Evolutionary conservation across 1,140 invertebrate species (phyloP), one percentile per base, ranked within the genome.

Genomic region (Bombus haemorrhoidalis): DNA sequence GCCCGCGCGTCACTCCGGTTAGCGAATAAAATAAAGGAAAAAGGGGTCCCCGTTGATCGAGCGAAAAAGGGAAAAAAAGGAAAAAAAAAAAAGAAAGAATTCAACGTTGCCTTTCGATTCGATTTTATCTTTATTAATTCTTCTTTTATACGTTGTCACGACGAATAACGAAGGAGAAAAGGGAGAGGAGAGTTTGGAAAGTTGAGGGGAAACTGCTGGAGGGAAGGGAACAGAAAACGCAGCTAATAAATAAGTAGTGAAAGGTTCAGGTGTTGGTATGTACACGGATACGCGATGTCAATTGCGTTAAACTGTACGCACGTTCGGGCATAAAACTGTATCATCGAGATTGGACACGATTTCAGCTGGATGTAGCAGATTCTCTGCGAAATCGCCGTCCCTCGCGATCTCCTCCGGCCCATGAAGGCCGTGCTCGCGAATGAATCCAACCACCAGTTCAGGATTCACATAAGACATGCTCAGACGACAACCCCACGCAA

Each of bases 401-500:
- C 91, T 93, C 34, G 95, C 92, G n/a, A 95, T 95, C 39, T 95
- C 92, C 95, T 98, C 96, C 3, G 97, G 97, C 2, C 97, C 97
- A 47, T 95, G 93, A n/a, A 97, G 95, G 47, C 97, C 97, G 91
- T 95, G 95, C 71, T 96, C 94, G 86, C 94, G 95, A 71, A 98
- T 98, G 91, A 98, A 98, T 34, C 95, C 87, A 1, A 91, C 87
- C 3, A 96, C 96, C 1, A 96, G 91, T 53, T 94, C 89, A 2
- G 95, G 93, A 91, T 97, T 96, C 0, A 97, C 96, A 57, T 96
- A 96, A 8, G 97, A 97, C 97, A 98, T 98, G 82, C 96, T 95
- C 28, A 98, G 92, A 77, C 96, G 95, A 91, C 96, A 96, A 37
- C 98, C 97, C 98, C 98, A 98, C 2, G 97, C 95, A 5, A 98